A percentile compares a stretch with the other conserved stretches of the same genome.
phyloP scores from a whole-genome alignment of 2,797 vertebrate species.

The Anguilla anguilla region DNA sequence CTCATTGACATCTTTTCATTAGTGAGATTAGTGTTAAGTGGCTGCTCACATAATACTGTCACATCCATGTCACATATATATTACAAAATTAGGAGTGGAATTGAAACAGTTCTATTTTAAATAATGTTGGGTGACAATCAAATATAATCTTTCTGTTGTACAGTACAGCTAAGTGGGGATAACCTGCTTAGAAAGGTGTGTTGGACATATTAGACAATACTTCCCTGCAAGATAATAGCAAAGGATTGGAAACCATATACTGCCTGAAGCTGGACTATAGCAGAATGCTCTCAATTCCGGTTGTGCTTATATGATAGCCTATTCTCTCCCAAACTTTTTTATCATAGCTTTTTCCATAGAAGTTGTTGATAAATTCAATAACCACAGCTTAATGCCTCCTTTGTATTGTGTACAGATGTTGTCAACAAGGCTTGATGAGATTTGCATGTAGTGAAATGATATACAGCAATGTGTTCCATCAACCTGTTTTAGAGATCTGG shows the following conservation, averaged over 20 bases:
- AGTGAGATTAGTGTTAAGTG: no score
- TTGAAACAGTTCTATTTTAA: not conserved
- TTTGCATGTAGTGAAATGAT: no score
- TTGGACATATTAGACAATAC: no score
- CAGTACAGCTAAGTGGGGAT: no score
- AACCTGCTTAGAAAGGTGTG: no score
- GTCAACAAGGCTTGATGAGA: not conserved
- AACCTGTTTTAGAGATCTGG: constrained; percentile 36
- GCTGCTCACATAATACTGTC: no score
- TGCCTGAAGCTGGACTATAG: no score
- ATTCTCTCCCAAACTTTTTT: not conserved
- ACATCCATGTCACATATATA: no score
- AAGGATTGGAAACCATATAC: not conserved
- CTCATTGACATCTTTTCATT: not conserved
- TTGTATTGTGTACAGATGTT: not conserved
- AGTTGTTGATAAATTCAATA: not conserved
- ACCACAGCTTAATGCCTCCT: not conserved
- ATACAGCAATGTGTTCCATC: constrained; percentile 5
- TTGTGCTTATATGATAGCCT: no score
- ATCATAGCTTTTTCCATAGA: not conserved
- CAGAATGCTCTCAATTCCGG: not conserved
- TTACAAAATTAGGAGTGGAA: no score
- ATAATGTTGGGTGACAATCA: not conserved
- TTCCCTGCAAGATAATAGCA: not conserved
- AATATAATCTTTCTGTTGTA: no score